Evolutionary conservation across 1,140 invertebrate species (phyloP), one percentile per base, ranked within the genome.

Genomic region (Cataglyphis hispanica): DNA sequence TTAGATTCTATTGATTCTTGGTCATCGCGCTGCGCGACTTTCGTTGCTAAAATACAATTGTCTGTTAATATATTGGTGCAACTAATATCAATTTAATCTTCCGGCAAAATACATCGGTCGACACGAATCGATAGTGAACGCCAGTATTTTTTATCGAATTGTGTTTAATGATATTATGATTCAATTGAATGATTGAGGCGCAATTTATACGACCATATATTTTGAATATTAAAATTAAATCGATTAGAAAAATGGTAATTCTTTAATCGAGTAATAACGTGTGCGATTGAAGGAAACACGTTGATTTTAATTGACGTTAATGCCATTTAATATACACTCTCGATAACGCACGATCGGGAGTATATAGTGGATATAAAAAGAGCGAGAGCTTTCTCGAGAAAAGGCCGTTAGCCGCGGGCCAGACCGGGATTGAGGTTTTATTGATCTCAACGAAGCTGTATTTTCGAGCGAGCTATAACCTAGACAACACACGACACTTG

Each of bases 401-500:
- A 16, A 60, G 25, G 37, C 67, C 37, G 66, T 74, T 74, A 74
- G 67, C 67, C 78, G 67, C 78, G 78, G 53, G 66, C 78, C 53
- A 81, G 66, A 72, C 7, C 67, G 67, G 50, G 66, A 83, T 74
- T 83, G 78, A 83, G 78, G 37, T 83, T 83, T 75, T 84, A 84
- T 84, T 77, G 81, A 84, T 75, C 72, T 77, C 72, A 40, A 77
- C 81, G 70, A 84, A 84, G 61, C 74, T 77, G 81, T 77, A 77
- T 84, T 84, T 77, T 76, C 72, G 81, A 77, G 58, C 69, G 31
- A 63, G 70, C 81, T 84, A 75, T 77, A 84, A 75, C 74, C 81
- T 61, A 64, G 58, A 84, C 81, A 77, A 75, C 81, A 77, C 70
- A 84, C 61, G 74, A 84, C 81, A 84, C n/a, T 84, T 84, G 74